Percentiles rank a stretch among this genome's conserved stretches.
phyloP scores from a whole-genome alignment of 1,140 invertebrate species.

The Drosophila trapezifrons region DNA sequence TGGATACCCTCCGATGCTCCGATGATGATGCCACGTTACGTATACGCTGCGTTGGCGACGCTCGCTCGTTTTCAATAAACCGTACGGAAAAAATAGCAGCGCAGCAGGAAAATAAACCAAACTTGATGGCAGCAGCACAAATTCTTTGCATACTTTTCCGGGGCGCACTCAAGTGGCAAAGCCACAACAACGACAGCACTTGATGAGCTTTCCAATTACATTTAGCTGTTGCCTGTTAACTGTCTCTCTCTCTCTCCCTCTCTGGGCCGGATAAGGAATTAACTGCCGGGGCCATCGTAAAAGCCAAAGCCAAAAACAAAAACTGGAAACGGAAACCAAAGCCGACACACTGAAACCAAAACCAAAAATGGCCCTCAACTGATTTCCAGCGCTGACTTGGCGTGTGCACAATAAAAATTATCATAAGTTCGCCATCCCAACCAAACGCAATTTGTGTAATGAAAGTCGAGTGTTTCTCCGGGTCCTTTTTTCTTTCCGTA shows the following conservation, averaged over 20 bases:
- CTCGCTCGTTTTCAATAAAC: conserved; percentile 67
- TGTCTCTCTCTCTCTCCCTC: conserved; percentile 12
- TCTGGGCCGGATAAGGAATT: conserved; percentile 58
- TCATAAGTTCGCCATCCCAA: conserved; percentile 50
- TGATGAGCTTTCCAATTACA: conserved; percentile 77
- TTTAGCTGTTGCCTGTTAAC: conserved; percentile 65
- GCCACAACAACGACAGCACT: conserved; percentile 45
- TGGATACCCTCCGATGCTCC: conserved; percentile 9
- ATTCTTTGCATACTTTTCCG: conserved; percentile 71
- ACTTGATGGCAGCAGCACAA: conserved; percentile 37
- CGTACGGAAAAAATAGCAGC: conserved; percentile 41
- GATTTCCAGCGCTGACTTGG: conserved; percentile 36
- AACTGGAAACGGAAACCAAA: conserved; percentile 4
- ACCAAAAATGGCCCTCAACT: conserved; percentile 43
- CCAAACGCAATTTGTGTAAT: conserved; percentile 62
- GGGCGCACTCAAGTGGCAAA: conserved; percentile 62
- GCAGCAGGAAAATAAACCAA: conserved; percentile 46
- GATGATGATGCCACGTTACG: conserved; percentile 29
- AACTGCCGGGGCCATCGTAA: conserved; percentile 60
- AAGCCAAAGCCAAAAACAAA: conserved; percentile 20
- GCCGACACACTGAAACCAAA: conserved; percentile 22
- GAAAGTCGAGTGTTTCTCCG: conserved; percentile 44
- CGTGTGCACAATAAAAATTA: conserved; percentile 55
- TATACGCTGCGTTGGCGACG: conserved; percentile 44
- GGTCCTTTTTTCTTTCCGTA: neutral